Percentiles rank a stretch among this genome's conserved stretches.
phyloP scores from a whole-genome alignment of 2,113 vertebrate species.

The Pseudolaguvia tuberculata region DNA sequence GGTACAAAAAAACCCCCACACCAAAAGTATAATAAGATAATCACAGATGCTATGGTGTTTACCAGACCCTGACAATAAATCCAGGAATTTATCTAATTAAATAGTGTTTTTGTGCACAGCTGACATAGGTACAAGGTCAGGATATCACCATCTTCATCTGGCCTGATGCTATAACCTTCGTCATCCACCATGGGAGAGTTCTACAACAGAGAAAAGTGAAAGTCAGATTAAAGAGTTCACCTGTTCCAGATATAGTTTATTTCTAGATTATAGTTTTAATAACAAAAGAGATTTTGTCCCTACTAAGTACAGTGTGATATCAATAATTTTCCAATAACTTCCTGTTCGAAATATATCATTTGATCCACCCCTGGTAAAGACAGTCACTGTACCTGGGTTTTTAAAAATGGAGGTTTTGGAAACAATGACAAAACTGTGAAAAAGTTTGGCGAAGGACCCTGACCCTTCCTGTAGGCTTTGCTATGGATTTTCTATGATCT shows the following conservation, averaged over 20 bases:
- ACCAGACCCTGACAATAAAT: background rate
- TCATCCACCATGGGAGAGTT: conserved; percentile 93
- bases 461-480: too few species aligned
- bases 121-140: conserved; percentile 57
- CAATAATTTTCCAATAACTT: background rate
- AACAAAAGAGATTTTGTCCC: too few species aligned
- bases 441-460: background rate
- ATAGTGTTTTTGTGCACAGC: background rate
- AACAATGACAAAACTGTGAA: background rate
- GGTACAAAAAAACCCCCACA: background rate
- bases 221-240: background rate
- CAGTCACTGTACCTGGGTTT: background rate
- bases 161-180: conserved; percentile 95
- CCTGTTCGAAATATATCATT: background rate
- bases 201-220: conserved; percentile 63
- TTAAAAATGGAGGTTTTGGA: background rate
- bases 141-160: conserved; percentile 90
- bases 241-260: background rate
- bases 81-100: background rate
- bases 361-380: background rate
- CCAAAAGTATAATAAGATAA: background rate
- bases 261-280: background rate
- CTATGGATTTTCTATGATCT: too few species aligned
- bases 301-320: background rate
- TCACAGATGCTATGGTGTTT: background rate